Conservation (phyloP, 2,888 invertebrate species). For the Copidosoma aretas region DNA sequence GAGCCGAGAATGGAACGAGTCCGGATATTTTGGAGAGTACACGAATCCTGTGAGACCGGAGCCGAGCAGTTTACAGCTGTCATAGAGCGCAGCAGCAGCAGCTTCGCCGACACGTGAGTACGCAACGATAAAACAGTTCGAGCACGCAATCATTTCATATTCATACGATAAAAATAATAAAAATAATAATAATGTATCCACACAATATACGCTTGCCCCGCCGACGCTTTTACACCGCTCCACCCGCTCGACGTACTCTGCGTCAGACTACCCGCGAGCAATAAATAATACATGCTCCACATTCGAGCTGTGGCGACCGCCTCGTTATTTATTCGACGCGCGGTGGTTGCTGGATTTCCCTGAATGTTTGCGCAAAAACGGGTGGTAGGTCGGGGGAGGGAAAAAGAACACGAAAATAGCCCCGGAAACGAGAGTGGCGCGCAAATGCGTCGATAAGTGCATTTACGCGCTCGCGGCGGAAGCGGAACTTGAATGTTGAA, state of each 20-base stretch:
- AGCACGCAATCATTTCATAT: neutral
- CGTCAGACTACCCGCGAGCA: neutral
- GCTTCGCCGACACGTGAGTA: constrained; percentile 24
- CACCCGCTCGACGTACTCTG: too few species aligned
- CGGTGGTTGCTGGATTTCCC: constrained; percentile 21
- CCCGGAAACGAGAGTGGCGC: constrained; percentile 34
- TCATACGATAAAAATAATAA: neutral
- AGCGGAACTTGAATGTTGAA: constrained; percentile 49
- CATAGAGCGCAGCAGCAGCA: neutral
- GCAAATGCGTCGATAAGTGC: constrained; percentile 47
- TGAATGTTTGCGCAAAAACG: constrained; percentile 20
- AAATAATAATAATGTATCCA: too few species aligned
- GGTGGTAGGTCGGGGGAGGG: neutral
- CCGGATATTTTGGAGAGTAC: too few species aligned
- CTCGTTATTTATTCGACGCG: constrained; percentile 35
- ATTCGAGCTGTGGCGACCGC: neutral
- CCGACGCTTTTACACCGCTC: too few species aligned
- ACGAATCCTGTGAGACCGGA: too few species aligned
- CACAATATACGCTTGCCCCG: too few species aligned
- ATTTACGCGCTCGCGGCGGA: constrained; percentile 45
- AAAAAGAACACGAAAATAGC: constrained; percentile 30
- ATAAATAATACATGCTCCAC: neutral
- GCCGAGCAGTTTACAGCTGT: neutral
- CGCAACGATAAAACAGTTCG: neutral
- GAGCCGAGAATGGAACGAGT: constrained; percentile 26